Percentiles rank a stretch among this genome's conserved stretches.
These are phyloP conservation scores for Enteromius treurensis DNA, from an alignment of 2,797 vertebrate species.

Conservation along the genomic window DNA sequence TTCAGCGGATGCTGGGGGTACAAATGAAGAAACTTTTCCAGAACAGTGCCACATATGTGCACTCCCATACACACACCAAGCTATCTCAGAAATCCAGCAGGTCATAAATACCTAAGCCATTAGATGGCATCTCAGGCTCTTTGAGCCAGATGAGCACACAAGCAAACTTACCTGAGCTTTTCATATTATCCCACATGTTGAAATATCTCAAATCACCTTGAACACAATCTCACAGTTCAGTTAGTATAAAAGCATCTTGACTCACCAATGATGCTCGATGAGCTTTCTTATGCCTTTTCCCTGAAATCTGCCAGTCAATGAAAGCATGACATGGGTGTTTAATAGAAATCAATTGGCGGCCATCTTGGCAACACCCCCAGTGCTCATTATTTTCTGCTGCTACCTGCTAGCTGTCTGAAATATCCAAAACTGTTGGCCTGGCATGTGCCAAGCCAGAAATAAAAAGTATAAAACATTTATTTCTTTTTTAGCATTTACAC, in stretches of 20 bases:
- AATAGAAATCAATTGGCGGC: not conserved
- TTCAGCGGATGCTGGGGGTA: not conserved
- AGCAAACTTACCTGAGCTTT: not conserved
- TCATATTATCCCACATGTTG: not conserved
- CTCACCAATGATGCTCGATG: not conserved
- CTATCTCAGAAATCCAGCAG: not conserved
- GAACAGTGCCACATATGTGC: not conserved
- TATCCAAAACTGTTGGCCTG: not conserved
- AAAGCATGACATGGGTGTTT: not conserved
- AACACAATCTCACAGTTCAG: not conserved
- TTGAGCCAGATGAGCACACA: not conserved
- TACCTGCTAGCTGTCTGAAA: not conserved
- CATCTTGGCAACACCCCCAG: slow-evolving; percentile 27
- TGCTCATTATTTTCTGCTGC: not conserved
- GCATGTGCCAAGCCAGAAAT: not conserved
- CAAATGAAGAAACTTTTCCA: not conserved
- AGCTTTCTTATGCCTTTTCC: not conserved
- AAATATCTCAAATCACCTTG: not conserved
- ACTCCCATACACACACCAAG: not conserved
- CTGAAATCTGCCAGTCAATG: not conserved
- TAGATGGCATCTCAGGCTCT: not conserved
- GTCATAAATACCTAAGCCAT: not conserved
- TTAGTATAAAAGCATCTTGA: not conserved
- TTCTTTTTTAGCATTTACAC: not conserved
- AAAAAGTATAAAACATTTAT: not conserved